phyloP scores from a whole-genome alignment of 2,888 invertebrate species.

The Noctua fimbriata region DNA sequence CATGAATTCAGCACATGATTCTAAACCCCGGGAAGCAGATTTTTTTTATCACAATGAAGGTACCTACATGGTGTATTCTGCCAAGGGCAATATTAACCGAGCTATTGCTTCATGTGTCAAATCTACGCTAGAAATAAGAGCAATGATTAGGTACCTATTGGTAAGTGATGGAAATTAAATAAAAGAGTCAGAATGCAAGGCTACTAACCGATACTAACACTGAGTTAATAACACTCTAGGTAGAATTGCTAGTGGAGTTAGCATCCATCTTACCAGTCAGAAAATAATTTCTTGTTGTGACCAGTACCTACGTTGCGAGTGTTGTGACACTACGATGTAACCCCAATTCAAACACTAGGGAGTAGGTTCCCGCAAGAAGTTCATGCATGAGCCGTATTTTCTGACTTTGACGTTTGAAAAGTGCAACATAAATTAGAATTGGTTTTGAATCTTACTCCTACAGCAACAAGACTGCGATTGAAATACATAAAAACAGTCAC shows the following conservation, averaged over 20 bases:
- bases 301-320: neutral
- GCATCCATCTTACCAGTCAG: neutral
- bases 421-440: neutral
- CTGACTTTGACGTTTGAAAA: neutral
- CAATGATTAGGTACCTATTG: neutral
- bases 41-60: neutral
- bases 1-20: neutral
- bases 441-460: neutral
- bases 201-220: no score
- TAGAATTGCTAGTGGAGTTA: neutral
- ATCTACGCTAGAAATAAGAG: neutral
- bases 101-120: neutral
- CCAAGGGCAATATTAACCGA: neutral
- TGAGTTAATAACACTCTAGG: neutral
- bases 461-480: neutral
- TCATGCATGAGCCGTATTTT: neutral
- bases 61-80: neutral
- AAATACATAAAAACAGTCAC: neutral
- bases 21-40: neutral
- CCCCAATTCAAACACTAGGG: neutral
- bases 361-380: neutral
- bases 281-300: neutral
- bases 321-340: neutral
- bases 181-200: neutral
- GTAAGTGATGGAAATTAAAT: neutral